phyloP scores from a whole-genome alignment of 2,113 vertebrate genomes.

The Grus americana region DNA sequence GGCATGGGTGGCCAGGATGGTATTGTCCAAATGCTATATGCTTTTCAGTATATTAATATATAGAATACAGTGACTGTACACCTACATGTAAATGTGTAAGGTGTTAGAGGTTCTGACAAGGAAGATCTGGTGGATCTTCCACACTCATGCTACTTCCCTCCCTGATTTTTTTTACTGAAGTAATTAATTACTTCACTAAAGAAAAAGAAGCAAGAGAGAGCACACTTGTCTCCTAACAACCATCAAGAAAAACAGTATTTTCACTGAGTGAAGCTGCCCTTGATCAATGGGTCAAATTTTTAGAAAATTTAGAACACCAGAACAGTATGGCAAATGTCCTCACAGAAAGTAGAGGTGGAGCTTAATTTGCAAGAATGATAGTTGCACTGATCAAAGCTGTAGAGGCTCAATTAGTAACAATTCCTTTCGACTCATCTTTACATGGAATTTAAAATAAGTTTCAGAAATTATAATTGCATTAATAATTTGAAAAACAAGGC shows the following conservation, averaged over 20 bases:
- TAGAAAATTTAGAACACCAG: neutral
- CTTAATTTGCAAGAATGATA: neutral
- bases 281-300: neutral
- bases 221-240: neutral
- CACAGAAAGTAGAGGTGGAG: neutral
- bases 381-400: neutral
- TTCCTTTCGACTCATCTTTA: neutral
- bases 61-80: neutral
- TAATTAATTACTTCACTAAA: neutral
- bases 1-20: neutral
- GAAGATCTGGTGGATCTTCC: neutral
- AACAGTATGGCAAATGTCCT: neutral
- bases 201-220: neutral
- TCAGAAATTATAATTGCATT: neutral
- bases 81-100: neutral
- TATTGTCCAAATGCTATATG: neutral
- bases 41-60: neutral
- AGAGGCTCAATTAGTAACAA: neutral
- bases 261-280: neutral
- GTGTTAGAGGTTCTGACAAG: neutral
- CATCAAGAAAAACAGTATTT: neutral
- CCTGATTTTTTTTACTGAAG: neutral
- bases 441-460: neutral
- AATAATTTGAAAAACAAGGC: neutral
- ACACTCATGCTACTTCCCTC: neutral